Conservation (phyloP, 2,888 invertebrate species). For the Noctua comes region DNA sequence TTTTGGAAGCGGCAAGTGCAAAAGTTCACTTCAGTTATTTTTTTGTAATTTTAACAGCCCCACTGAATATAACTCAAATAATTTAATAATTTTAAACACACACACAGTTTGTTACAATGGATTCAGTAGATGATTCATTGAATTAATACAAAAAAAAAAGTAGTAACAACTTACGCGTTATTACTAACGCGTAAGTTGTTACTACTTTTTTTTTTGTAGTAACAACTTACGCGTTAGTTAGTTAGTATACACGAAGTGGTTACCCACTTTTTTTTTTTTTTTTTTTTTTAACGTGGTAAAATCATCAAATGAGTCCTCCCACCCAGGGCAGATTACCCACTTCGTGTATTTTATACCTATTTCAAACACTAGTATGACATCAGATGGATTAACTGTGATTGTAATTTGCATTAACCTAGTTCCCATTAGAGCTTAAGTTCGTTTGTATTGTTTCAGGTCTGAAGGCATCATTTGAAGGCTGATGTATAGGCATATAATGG, state of each 20-base stretch:
- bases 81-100: no score
- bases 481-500: conserved; percentile 71
- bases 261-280: no score
- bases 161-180: neutral
- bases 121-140: no score
- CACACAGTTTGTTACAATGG: no score
- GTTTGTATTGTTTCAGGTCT: conserved; percentile 76
- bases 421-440: conserved; percentile 11
- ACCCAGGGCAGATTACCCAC: no score
- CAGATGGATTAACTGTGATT: neutral
- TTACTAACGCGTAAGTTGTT: neutral
- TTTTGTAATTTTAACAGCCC: neutral
- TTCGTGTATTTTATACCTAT: neutral
- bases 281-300: no score
- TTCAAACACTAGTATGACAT: neutral
- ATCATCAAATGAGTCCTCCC: no score
- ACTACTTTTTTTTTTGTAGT: neutral
- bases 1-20: conserved; percentile 13
- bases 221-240: no score
- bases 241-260: no score
- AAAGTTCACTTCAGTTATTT: neutral
- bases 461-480: conserved; percentile 38
- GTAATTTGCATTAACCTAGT: neutral
- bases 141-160: no score
- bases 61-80: neutral